phyloP scores from a whole-genome alignment of 2,888 invertebrate genomes.

The Sphinx pinastri region DNA sequence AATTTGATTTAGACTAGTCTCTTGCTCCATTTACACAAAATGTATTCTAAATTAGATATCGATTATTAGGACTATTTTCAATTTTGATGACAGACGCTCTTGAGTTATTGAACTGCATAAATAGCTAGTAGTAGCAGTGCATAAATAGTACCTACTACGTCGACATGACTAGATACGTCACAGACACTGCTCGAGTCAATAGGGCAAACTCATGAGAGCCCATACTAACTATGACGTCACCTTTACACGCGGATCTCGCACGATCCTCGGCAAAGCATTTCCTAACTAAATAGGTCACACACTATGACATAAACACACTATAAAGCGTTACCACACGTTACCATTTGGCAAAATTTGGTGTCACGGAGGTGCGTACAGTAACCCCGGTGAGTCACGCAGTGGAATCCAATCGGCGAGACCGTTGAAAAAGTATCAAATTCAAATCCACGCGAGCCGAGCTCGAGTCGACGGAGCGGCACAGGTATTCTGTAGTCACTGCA shows the following conservation, averaged over 20 bases:
- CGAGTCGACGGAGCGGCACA: constrained; percentile 9
- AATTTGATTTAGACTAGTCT: no score
- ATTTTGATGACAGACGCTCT: no score
- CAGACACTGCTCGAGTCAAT: not conserved
- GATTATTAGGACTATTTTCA: no score
- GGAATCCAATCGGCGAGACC: constrained; percentile 57
- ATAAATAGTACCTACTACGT: no score
- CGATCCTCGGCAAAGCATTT: not conserved
- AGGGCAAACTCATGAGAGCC: not conserved
- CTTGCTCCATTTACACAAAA: no score
- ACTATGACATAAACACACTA: not conserved
- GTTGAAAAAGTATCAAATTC: constrained; percentile 56
- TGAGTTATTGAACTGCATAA: no score
- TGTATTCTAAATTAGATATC: not conserved
- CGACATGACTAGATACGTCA: no score
- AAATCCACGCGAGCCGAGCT: constrained; percentile 38
- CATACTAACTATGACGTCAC: not conserved
- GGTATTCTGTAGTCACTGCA: constrained; percentile 6
- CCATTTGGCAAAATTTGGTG: constrained; percentile 31
- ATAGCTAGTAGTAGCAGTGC: no score
- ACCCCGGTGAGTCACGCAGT: constrained; percentile 69
- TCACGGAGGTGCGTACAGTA: constrained; percentile 47
- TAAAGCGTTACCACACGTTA: not conserved
- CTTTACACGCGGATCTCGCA: not conserved
- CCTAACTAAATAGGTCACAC: not conserved